These are phyloP conservation scores for Sebastolobus altivelis DNA, from an alignment of 2,797 vertebrate genomes.

Conservation along the genomic window DNA sequence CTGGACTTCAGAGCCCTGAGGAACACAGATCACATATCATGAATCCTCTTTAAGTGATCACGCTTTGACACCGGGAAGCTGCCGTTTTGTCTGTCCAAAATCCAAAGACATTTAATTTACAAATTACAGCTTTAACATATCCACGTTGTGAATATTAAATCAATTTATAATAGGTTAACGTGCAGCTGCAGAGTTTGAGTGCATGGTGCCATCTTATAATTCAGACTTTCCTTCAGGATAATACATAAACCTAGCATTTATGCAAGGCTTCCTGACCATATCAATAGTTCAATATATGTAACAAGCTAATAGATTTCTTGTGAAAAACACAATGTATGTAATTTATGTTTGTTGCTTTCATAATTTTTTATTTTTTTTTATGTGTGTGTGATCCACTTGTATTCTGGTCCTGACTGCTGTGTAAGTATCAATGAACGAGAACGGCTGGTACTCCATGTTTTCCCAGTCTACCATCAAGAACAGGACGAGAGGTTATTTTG, in stretches of 20 bases:
- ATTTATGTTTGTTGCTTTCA: neutral
- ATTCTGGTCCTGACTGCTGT: neutral
- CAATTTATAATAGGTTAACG: no score
- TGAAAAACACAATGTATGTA: neutral
- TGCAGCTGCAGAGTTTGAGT: no score
- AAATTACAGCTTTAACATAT: neutral
- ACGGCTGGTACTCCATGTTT: neutral
- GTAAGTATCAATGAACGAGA: neutral
- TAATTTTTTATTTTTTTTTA: neutral
- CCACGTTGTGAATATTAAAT: neutral
- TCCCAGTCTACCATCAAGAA: no score
- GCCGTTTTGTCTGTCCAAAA: neutral
- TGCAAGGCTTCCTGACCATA: neutral
- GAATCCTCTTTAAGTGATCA: neutral
- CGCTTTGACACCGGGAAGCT: neutral
- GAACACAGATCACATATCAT: neutral
- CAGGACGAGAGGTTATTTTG: no score
- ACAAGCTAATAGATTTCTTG: neutral
- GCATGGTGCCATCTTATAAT: no score
- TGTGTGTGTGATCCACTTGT: neutral
- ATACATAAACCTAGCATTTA: neutral
- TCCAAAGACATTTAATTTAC: neutral
- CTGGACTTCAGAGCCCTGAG: slow-evolving; percentile 94
- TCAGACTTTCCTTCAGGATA: neutral
- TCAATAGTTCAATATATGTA: neutral